A percentile compares a stretch with the other conserved stretches of the same genome.
Evolutionary conservation across 2,797 vertebrate genomes (phyloP).

Genomic region (Labeo calbasu): DNA sequence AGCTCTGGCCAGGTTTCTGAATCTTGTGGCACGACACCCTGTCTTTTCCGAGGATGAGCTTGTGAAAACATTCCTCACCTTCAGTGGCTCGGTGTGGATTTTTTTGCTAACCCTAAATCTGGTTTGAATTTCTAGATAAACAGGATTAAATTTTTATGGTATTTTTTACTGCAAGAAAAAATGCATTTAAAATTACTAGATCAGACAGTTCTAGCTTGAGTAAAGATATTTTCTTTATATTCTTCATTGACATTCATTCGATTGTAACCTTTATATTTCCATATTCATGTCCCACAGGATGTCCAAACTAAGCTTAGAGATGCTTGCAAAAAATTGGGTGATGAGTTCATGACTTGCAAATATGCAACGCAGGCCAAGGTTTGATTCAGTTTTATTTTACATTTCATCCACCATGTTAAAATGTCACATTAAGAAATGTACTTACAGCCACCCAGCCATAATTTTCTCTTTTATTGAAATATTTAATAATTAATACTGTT

Average conservation of each 20-base stretch:
- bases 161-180: not conserved
- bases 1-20: conserved; percentile 89
- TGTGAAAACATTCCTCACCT: conserved; percentile 92
- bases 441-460: not conserved
- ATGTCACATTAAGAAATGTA: too few relatives aligned
- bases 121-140: not conserved
- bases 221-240: not conserved
- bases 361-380: conserved; percentile 92
- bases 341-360: conserved; percentile 93
- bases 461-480: not conserved
- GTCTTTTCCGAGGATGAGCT: conserved; percentile 91
- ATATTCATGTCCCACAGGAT: conserved; percentile 77
- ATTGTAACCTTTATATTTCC: not conserved
- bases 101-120: not conserved
- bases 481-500: not conserved
- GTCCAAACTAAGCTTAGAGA: conserved; percentile 93
- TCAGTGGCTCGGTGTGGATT: conserved; percentile 85
- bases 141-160: not conserved
- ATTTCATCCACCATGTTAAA: too few relatives aligned
- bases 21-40: conserved; percentile 93
- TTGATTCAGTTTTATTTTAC: not conserved
- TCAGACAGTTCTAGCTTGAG: not conserved
- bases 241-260: not conserved
- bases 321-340: conserved; percentile 86
- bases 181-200: not conserved